Evolutionary conservation across 2,113 vertebrate species (phyloP).

Genomic region (Clarias batrachus): DNA sequence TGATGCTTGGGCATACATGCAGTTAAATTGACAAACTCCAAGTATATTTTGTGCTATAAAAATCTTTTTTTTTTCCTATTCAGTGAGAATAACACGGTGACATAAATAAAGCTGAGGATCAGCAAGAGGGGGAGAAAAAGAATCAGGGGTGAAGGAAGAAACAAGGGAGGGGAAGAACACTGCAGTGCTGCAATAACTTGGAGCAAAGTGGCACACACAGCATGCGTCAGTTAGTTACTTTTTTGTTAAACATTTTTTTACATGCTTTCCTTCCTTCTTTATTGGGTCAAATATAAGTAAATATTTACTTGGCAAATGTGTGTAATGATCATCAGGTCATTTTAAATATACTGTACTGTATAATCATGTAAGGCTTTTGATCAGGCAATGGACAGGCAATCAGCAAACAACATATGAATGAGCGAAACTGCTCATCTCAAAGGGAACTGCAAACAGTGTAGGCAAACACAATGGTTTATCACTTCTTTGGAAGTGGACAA

Average conservation of each 20-base stretch:
- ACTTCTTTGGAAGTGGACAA: too few relatives aligned
- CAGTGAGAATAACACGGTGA: background rate
- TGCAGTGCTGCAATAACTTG: background rate
- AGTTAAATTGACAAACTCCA: background rate
- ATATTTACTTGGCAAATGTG: too few relatives aligned
- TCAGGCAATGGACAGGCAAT: background rate
- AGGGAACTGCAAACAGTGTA: too few relatives aligned
- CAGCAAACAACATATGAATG: too few relatives aligned
- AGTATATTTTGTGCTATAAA: background rate
- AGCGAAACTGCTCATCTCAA: too few relatives aligned
- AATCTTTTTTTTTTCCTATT: background rate
- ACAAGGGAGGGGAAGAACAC: background rate
- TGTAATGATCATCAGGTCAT: background rate
- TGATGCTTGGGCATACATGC: background rate
- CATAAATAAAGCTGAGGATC: background rate
- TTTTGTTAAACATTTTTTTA: background rate
- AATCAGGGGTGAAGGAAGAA: background rate
- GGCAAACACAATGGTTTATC: too few relatives aligned
- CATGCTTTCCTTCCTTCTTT: background rate
- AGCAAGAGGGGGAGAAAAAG: too few relatives aligned
- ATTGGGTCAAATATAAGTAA: background rate
- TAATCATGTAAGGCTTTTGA: background rate
- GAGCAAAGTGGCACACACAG: too few relatives aligned
- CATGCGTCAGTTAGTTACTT: background rate
- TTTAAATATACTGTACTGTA: background rate